Conservation (phyloP, 2,888 invertebrate species). For the Keiferia lycopersicella region DNA sequence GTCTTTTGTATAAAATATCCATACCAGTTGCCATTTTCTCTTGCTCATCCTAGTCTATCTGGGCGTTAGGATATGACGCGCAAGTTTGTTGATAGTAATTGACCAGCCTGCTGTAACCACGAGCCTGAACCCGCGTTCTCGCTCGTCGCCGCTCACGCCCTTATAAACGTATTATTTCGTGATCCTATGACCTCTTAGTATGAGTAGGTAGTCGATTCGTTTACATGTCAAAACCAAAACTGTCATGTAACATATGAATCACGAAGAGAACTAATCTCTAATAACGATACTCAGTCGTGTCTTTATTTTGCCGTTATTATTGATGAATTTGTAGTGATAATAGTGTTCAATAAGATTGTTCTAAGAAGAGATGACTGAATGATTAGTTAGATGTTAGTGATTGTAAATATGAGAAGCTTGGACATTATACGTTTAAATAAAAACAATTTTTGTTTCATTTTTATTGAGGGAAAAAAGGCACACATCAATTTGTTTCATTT, state of each 20-base stretch:
- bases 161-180: conserved; percentile 55
- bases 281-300: conserved; percentile 75
- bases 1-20: too few relatives aligned
- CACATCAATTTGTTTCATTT: conserved; percentile 44
- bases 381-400: conserved; percentile 74
- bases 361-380: conserved; percentile 77
- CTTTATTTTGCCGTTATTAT: conserved; percentile 76
- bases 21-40: too few relatives aligned
- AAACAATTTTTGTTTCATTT: conserved; percentile 57
- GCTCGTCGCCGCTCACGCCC: conserved; percentile 29
- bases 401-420: conserved; percentile 79
- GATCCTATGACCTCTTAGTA: conserved; percentile 61
- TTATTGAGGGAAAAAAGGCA: conserved; percentile 23
- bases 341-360: conserved; percentile 77
- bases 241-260: conserved; percentile 56
- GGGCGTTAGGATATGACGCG: too few relatives aligned
- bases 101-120: too few relatives aligned
- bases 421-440: conserved; percentile 79
- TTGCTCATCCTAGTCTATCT: too few relatives aligned
- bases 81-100: too few relatives aligned
- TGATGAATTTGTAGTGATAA: conserved; percentile 75
- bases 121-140: too few relatives aligned
- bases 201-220: conserved; percentile 63
- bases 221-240: conserved; percentile 61
- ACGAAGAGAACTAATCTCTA: conserved; percentile 67